A percentile compares a stretch with the other conserved stretches of the same genome.
These are phyloP conservation scores for Thryonomys swinderianus DNA, from an alignment of 2,113 vertebrate genomes.

Conservation along the genomic window DNA sequence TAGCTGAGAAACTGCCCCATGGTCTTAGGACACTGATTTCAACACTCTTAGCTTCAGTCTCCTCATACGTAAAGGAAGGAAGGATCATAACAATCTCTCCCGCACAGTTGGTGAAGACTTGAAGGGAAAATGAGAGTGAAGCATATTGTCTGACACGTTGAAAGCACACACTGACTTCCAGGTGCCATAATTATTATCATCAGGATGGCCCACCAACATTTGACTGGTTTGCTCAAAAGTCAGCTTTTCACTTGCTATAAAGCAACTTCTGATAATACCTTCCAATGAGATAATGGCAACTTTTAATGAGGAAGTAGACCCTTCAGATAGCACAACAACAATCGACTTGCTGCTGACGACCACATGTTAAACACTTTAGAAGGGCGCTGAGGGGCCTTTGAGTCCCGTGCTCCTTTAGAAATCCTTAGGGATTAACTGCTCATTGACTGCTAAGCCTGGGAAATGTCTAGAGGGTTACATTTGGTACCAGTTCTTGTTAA, in stretches of 20 bases:
- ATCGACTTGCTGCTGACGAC: constrained; percentile 54
- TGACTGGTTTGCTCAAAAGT: not conserved
- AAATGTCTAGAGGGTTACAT: constrained; percentile 76
- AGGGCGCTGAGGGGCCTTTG: constrained; percentile 79
- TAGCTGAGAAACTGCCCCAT: not conserved
- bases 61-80: not conserved
- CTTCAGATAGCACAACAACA: not conserved
- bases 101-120: not conserved
- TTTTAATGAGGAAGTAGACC: not conserved
- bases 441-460: constrained; percentile 81
- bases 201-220: not conserved
- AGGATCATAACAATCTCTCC: not conserved
- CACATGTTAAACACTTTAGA: constrained; percentile 67
- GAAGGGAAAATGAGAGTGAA: not conserved
- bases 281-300: not conserved
- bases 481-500: constrained; percentile 78
- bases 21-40: not conserved
- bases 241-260: not conserved
- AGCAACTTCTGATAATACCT: not conserved
- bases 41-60: not conserved
- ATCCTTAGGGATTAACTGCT: constrained; percentile 84
- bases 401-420: constrained; percentile 75
- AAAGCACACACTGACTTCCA: not conserved
- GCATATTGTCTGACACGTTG: not conserved
- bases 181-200: not conserved